phyloP scores from a whole-genome alignment of 2,113 vertebrate genomes.

The Aldabrachelys gigantea region DNA sequence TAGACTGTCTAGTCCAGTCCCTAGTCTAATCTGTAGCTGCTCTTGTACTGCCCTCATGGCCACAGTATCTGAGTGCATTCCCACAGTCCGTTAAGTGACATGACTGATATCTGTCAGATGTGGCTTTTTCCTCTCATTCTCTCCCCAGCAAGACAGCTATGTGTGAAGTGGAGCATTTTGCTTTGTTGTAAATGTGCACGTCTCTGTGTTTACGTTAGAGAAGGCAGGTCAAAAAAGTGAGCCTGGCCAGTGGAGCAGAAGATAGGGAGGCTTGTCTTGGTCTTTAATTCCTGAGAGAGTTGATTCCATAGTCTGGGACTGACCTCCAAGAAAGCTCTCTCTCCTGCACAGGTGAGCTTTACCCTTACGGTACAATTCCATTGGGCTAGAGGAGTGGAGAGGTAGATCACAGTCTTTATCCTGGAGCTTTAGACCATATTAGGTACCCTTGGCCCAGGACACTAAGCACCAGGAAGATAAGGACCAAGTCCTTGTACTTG shows the following conservation, averaged over 20 bases:
- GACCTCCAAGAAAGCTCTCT: not conserved
- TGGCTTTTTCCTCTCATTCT: not conserved
- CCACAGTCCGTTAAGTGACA: not conserved
- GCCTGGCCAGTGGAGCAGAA: not conserved
- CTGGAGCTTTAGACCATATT: not conserved
- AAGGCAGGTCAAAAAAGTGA: not conserved
- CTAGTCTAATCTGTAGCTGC: not conserved
- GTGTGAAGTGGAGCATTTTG: fast-evolving
- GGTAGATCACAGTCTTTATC: not conserved
- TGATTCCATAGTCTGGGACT: not conserved
- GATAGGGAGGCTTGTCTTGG: not conserved
- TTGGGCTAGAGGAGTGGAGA: not conserved
- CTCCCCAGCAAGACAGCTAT: not conserved
- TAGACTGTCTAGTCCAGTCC: not conserved
- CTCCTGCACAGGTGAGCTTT: no score
- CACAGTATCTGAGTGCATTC: not conserved
- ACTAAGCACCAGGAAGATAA: not conserved
- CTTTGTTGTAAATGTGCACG: not conserved
- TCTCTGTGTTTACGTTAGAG: not conserved
- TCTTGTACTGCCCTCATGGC: not conserved
- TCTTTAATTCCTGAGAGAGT: not conserved
- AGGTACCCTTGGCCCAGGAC: not conserved
- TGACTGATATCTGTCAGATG: not conserved
- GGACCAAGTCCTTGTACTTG: not conserved
- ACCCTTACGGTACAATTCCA: not conserved